Base-by-base conservation (phyloP, 30 jellyfish, hydroid and myxozoan genomes). In the Chrysaora quinquecirrha region DNA sequence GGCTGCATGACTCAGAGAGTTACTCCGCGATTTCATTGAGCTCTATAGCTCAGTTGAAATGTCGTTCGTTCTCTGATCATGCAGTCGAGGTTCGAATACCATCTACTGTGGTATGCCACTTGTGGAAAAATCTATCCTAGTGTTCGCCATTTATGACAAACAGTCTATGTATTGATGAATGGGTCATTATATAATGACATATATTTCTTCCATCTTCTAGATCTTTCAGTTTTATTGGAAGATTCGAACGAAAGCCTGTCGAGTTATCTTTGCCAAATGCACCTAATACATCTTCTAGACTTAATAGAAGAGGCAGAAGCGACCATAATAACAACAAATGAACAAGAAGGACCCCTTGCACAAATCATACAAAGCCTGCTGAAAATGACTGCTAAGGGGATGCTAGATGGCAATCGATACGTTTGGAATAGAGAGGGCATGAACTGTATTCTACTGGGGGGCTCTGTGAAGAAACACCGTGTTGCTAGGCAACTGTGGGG, bases 401-500 rank as follows among this genome's bases (percentile, higher is more conserved):
- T 66, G 82, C 77, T 81, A 25, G 91, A 81, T 49, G 91, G 91
- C 3, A 81, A 81, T 48, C 75, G 95, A 2, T 82, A 89, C 34
- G 95, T 89, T 20, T 89, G 97, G 97, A 73, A 81, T 30, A 76
- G 84, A 35, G 89, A 89, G 34, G 97, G 97, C 22, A 89, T 89
- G 86, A 82, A 84, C 70, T 89, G 97, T 23, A 76, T 84, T 2
- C 80, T 89, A 22, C 88, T 89, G 11, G 97, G 97, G 25, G 97
- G 97, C 14, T 81, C 97, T 1, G 87, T 89, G 21, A 82, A 76
- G 70, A 89, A 82, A 64, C 34, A 90, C 60, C 80, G 73, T 35
- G 97, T 89, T 14, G 97, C 97, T 19, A 64, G 89, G 49, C 85
- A 89, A 69, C 56, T 89, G 28, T 89, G 95, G 95, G 94, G 88